Base-by-base conservation (phyloP, 2,888 invertebrate species). In the Podabrus alpinus region DNA sequence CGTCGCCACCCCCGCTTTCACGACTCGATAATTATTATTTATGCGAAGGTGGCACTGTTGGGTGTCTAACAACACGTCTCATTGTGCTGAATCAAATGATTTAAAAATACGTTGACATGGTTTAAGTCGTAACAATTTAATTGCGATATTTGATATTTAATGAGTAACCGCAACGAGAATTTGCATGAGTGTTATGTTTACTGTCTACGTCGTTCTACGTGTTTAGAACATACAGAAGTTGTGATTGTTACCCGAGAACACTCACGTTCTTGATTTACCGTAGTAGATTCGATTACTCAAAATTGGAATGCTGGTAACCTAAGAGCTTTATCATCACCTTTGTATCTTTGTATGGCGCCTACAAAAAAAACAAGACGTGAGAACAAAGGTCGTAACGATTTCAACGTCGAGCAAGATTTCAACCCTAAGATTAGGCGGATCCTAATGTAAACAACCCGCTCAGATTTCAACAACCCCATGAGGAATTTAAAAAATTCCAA, bases 391-490 rank as follows among this genome's bases (percentile, higher is more conserved):
- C 66, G 60, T 64, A 59, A 24, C 24, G 62, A 72, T 19, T 59
- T 68, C 25, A 72, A 72, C 62, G 73, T 59, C 45, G 21, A 69
- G 64, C 21, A 60, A 73, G 73, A 73, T 73, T 64, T 73, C 68
- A 73, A 62, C 68, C 73, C 69, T 25, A 25, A 73, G 73, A 73
- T 73, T 73, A 73, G 15, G 19, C 19, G 69, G 64, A 60, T 73
- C 69, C 69, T 73, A 73, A 73, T 73, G 69, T 66, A 69, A 68
- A 66, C 75, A 62, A 66, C 67, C 61, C 70, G 29, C 75, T 69
- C 66, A 45, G 13, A 21, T 66, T 24, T 66, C 24, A 3, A 9
- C 16, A 3, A 19, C 17, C 19, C 17, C 19, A 62, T 10, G 13
- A 62, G 11, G 62, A 62, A 62, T 19, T 19, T 19, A 13, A 15